Conservation (phyloP, 2,888 invertebrate genomes). For the Papilio demoleus region DNA sequence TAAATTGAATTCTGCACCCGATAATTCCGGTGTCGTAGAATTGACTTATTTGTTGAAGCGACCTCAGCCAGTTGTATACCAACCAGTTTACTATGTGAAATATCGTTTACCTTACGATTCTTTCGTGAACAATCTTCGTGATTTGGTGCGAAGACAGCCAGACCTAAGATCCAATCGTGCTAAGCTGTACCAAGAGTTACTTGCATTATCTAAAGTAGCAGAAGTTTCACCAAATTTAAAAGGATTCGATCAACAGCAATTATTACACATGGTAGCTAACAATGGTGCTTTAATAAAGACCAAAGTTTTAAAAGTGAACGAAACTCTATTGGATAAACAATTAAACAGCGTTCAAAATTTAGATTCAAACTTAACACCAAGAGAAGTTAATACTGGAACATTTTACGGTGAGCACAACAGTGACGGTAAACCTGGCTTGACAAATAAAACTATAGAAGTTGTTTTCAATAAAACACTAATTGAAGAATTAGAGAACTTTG, state of each 20-base stretch:
- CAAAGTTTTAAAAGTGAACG: constrained; percentile 50
- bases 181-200: constrained; percentile 57
- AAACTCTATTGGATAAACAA: constrained; percentile 48
- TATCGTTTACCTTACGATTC: constrained; percentile 61
- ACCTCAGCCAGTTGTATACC: constrained; percentile 55
- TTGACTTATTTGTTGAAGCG: constrained; percentile 64
- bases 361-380: constrained; percentile 51
- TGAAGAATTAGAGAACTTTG: background rate
- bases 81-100: constrained; percentile 65
- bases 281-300: constrained; percentile 62
- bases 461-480: constrained; percentile 9
- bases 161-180: constrained; percentile 52
- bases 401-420: background rate
- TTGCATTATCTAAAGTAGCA: constrained; percentile 54
- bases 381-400: constrained; percentile 43
- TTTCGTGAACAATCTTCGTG: constrained; percentile 54
- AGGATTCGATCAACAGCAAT: constrained; percentile 53
- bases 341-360: constrained; percentile 50
- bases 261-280: constrained; percentile 54
- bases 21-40: constrained; percentile 58
- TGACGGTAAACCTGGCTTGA: background rate
- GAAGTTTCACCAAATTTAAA: constrained; percentile 58
- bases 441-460: constrained; percentile 6
- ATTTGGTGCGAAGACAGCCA: constrained; percentile 52
- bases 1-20: constrained; percentile 53